phyloP scores from a whole-genome alignment of 2,888 invertebrate species.

The Perizoma flavofasciatum region DNA sequence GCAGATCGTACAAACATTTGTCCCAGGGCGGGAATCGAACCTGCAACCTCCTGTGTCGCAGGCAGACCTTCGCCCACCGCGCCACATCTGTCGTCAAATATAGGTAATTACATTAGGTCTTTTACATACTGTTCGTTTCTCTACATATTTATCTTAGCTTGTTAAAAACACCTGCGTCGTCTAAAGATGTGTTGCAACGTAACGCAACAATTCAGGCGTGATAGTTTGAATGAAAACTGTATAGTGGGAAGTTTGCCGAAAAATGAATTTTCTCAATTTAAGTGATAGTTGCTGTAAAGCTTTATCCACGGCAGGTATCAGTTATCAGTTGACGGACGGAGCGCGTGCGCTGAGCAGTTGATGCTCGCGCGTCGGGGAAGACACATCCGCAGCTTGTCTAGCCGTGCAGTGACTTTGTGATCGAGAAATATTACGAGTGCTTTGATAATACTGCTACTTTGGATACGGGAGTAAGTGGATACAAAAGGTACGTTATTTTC shows the following conservation, averaged over 20 bases:
- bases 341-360: slow-evolving; percentile 73
- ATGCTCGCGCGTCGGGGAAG: slow-evolving; percentile 79
- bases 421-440: slow-evolving; percentile 60
- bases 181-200: too few species aligned
- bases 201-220: too few species aligned
- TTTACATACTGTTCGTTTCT: too few species aligned
- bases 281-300: slow-evolving; percentile 51
- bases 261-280: slow-evolving; percentile 56
- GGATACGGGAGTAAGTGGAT: slow-evolving; percentile 50
- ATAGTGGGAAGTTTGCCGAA: slow-evolving; percentile 9
- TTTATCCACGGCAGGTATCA: slow-evolving; percentile 68
- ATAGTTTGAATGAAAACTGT: too few species aligned
- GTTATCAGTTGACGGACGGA: slow-evolving; percentile 67
- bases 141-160: too few species aligned
- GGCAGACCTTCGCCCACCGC: too few species aligned
- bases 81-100: too few species aligned
- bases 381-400: slow-evolving; percentile 69
- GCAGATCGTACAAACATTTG: too few species aligned
- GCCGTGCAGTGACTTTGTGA: slow-evolving; percentile 62
- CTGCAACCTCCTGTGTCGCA: too few species aligned
- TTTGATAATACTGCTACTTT: slow-evolving; percentile 51
- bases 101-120: too few species aligned
- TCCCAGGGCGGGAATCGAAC: too few species aligned
- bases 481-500: slow-evolving; percentile 66
- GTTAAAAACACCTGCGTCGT: too few species aligned